Evolutionary conservation across 1,140 invertebrate genomes (phyloP), one percentile per base, ranked within the genome.

Genomic region (Cyclina sinensis): DNA sequence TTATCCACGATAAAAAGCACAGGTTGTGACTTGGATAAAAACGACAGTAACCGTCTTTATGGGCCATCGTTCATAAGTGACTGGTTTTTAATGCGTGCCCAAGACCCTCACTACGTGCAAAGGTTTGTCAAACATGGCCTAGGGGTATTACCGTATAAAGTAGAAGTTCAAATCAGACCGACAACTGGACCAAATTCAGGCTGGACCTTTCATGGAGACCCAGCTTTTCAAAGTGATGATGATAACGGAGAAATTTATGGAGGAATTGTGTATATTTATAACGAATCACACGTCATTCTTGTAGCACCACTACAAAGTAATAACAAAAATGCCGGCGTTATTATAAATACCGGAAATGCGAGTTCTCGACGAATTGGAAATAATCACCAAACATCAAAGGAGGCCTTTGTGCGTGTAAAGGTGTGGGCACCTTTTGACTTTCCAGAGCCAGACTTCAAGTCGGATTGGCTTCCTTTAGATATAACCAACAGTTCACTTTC

Each of bases 111-210:
- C 0, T 14, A 68, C 14, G 16, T 32, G n/a, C 24, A 68, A 5
- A 43, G n/a, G 12, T 27, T 62, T 43, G 46, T 73, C 2, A n/a
- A 3, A 3, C 81, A 84, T 37, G 81, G 43, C 1, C 18, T 70
- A 21, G 39, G 62, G 24, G 32, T 65, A 14, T 73, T 84, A 30
- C 81, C 81, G 18, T 70, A 30, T n/a, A 84, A 84, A 73, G 81
- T 84, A 21, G 81, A 84, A 30, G 81, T 84, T 48, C 81, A 84
- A 73, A 84, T 84, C n/a, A 35, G 81, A 35, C 81, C 81, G 3
- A 73, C 54, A 37, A 21, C 81, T 7, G 81, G 65, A 24, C 46
- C 62, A 5, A 84, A 84, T 35, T 35, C 81, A 9, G 81, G 81
- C 14, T 84, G 81, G 81, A 73, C 48, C 51, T 84, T 84, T 54